These are phyloP conservation scores for Nephrotoma flavescens DNA, from an alignment of 2,888 invertebrate species.

Conservation along the genomic window DNA sequence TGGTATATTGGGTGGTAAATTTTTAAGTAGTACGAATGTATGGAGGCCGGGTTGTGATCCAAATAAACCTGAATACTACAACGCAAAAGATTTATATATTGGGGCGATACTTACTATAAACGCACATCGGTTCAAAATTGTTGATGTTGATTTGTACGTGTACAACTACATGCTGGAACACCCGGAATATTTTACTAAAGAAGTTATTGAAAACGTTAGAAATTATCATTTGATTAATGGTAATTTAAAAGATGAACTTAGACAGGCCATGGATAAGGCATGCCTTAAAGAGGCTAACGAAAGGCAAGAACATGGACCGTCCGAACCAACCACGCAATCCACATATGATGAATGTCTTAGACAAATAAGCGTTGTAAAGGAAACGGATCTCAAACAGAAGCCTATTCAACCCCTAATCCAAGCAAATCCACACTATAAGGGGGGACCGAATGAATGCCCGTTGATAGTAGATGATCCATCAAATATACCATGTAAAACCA, in stretches of 20 bases:
- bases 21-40: conserved; percentile 49
- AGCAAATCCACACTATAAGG: background rate
- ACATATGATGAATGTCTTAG: background rate
- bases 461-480: background rate
- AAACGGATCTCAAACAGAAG: background rate
- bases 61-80: conserved; percentile 59
- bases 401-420: background rate
- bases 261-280: background rate
- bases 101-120: conserved; percentile 59
- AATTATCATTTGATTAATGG: conserved; percentile 52
- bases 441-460: background rate
- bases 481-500: background rate
- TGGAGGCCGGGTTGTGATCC: conserved; percentile 53
- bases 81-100: conserved; percentile 64
- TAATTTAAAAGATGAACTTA: conserved; percentile 39
- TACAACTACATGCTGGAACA: conserved; percentile 61
- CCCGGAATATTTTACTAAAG: conserved; percentile 51
- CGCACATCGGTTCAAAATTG: conserved; percentile 60
- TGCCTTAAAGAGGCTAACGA: background rate
- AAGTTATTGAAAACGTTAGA: conserved; percentile 49
- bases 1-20: conserved; percentile 61
- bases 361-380: background rate
- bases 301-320: background rate
- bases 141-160: conserved; percentile 62
- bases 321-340: background rate